These are phyloP conservation scores for Ptychodera flava DNA, from an alignment of 35 echinoderm and acorn worm genomes.

Conservation along the genomic window DNA sequence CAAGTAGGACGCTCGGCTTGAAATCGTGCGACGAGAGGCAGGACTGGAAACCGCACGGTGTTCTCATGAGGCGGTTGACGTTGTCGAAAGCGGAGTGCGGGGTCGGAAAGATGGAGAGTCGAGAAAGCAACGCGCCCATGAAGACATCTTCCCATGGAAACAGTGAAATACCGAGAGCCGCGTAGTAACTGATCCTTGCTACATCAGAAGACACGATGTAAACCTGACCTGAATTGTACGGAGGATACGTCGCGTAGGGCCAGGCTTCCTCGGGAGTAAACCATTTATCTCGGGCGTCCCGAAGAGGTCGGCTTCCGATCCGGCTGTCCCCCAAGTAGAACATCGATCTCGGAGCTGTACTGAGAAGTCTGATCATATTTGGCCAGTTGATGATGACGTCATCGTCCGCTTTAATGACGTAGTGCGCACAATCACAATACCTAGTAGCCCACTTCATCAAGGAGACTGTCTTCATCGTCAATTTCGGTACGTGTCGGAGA, in stretches of 20 bases:
- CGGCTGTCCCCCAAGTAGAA: background rate
- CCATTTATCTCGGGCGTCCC: slow-evolving; percentile 40
- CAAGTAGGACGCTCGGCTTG: background rate
- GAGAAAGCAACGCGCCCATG: slow-evolving; percentile 26
- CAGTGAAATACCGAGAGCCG: slow-evolving; percentile 12
- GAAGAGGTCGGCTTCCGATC: background rate
- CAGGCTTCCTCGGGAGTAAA: slow-evolving; percentile 31
- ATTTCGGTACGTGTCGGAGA: background rate
- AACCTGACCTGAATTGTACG: slow-evolving; percentile 83
- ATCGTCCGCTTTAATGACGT: background rate
- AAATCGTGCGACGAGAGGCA: background rate
- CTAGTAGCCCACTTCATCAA: background rate
- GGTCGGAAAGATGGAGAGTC: background rate
- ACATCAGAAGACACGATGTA: slow-evolving; percentile 82
- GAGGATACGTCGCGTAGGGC: slow-evolving; percentile 49
- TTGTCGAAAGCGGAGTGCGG: background rate
- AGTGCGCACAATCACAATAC: background rate
- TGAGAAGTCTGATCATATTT: background rate
- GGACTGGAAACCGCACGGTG: background rate
- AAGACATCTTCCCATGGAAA: slow-evolving; percentile 52
- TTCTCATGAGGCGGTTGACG: background rate
- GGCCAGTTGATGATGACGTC: background rate
- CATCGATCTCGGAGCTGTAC: background rate
- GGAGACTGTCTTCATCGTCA: background rate
- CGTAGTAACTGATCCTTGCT: background rate